Evolutionary conservation across 2,888 invertebrate species (phyloP), one percentile per base, ranked within the genome.

Genomic region (Drosophila fungiperda): DNA sequence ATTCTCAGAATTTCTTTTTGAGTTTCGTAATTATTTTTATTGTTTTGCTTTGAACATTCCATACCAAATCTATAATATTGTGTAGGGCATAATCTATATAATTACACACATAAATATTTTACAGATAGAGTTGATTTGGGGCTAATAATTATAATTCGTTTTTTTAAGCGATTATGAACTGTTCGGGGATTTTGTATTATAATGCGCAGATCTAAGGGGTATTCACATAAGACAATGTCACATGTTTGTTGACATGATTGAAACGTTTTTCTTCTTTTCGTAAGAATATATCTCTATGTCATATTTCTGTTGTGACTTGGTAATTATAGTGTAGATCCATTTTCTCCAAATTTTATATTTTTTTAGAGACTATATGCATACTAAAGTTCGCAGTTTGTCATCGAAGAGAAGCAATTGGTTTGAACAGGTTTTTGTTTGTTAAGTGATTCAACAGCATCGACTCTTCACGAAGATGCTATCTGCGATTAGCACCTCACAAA

Each of bases 401-500:
- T 42, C 66, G 42, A 65, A 36, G 29, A 52, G 23, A 45, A 70
- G 54, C 40, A 52, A 55, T 68, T 55, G 33, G 35, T 32, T 38
- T 26, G n/a, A 64, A 49, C 57, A 58, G 57, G 20, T 66, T 60
- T 58, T 55, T 59, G 3, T 67, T 68, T 67, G 29, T 62, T 68
- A 66, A 60, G 35, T 75, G 65, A 80, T 67, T 62, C 67, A 75
- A 57, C 50, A 32, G 35, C 26, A 33, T 48, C 17, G 6, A 11
- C 42, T n/a, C 17, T 33, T 11, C 50, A 38, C 11, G 7, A 9
- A 50, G 26, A 61, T 62, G 73, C 50, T 32, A 66, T 49, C 62
- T 29, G 42, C 50, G 26, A 55, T 78, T 78, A 76, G 50, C 76
- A 68, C 85, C 77, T 74, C 57, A 26, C 50, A 45, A 73, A 68